Base-by-base conservation (phyloP, 2,113 vertebrate genomes). In the Ptilonorhynchus violaceus region DNA sequence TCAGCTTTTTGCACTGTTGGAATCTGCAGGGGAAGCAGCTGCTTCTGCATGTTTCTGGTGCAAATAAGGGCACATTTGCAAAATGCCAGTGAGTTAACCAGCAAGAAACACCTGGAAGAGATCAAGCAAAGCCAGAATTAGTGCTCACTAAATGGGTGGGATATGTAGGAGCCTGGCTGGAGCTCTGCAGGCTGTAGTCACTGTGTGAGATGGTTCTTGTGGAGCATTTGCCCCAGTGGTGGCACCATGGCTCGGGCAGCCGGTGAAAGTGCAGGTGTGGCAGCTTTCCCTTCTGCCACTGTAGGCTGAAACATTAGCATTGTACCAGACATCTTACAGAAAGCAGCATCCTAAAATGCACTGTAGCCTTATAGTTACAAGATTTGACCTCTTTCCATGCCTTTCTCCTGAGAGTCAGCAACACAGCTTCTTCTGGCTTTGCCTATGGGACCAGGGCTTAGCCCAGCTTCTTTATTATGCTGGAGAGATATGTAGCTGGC, bases 91-190 rank as follows among this genome's bases (percentile, higher is more conserved):
- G 35, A 35, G 30, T 60, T 79, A 85, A 53, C 35, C 13, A 24
- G 1, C 41, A 50, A 77, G 63, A 92, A 96, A 18, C 22, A 22
- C 9, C 4, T 16, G 53, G 42, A 79, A 33, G 49, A 88, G 28
- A 35, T 59, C 23, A 67, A 27, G 21, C 23, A 35, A 53, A 84
- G 60, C 4, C 24, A 49, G 28, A 56, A 79, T 5, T 25, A 49
- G 9, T 20, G 21, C 20, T 59, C 3, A 12, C 22, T 41, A 41
- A 75, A 15, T 15, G 14, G 15, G 27, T n/a, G 24, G 60, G 44
- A 41, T 50, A 11, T 0, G 0, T 19, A 20, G 25, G 21, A 79
- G 15, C 1, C 0, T 70, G 56, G 7, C 58, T 3, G 6, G 70
- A 75, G 41, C 14, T 42, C 18, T 31, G 5, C 0, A 0, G n/a